Percentiles rank a stretch among this genome's conserved stretches.
phyloP scores from a whole-genome alignment of 2,888 invertebrate species.

The Phlogophora meticulosa region DNA sequence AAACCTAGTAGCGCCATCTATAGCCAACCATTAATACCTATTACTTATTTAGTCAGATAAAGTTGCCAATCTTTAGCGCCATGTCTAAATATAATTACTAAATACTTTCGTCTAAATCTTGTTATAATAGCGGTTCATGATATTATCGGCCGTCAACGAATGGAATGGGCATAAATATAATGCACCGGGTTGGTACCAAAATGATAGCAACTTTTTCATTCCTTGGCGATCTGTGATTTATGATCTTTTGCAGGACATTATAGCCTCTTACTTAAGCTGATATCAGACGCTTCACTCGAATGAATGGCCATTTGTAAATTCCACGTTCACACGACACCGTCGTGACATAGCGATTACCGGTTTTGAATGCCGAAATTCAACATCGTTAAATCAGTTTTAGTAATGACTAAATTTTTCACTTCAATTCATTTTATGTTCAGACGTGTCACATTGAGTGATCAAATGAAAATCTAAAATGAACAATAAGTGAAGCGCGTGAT shows the following conservation, averaged over 20 bases:
- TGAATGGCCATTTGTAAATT: too few relatives aligned
- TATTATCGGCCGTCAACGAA: background rate
- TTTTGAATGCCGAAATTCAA: too few relatives aligned
- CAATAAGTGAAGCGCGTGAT: too few relatives aligned
- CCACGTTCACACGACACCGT: too few relatives aligned
- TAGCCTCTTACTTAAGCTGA: too few relatives aligned
- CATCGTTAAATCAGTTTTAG: too few relatives aligned
- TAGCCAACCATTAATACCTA: constrained; percentile 24
- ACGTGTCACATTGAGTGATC: too few relatives aligned
- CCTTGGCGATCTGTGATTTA: background rate
- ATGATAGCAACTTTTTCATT: background rate
- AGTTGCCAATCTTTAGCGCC: constrained; percentile 31
- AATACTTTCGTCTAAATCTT: background rate
- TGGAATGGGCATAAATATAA: background rate
- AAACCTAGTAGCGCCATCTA: constrained; percentile 55
- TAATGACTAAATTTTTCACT: too few relatives aligned
- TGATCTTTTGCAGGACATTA: background rate
- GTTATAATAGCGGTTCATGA: background rate
- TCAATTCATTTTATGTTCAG: too few relatives aligned
- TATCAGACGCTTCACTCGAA: too few relatives aligned
- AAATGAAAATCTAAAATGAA: too few relatives aligned
- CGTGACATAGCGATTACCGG: too few relatives aligned
- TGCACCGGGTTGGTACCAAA: background rate
- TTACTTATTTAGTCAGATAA: constrained; percentile 30
- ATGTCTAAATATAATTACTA: background rate